Conservation (phyloP, 2,797 vertebrate genomes). For the Cryptoprocta ferox region DNA sequence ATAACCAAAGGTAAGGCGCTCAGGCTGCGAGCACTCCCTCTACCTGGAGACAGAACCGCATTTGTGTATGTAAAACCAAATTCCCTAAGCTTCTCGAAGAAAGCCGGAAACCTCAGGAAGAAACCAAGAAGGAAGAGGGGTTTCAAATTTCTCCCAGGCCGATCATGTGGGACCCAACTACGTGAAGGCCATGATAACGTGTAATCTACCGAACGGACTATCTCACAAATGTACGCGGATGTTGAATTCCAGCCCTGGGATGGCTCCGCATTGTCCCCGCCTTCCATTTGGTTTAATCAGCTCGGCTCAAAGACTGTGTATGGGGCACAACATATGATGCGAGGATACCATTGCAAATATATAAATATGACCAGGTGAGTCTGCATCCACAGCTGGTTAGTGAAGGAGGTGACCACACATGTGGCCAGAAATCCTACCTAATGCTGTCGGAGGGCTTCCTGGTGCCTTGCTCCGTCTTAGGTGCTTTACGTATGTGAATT, state of each 20-base stretch:
- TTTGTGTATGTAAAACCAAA: not conserved
- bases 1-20: not conserved
- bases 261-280: not conserved
- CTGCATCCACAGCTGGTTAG: not conserved
- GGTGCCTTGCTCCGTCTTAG: not conserved
- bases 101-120: conserved; percentile 44
- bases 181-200: not conserved
- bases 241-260: not conserved
- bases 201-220: not conserved
- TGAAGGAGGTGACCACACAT: not conserved
- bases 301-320: not conserved
- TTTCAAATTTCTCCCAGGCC: not conserved
- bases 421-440: not conserved
- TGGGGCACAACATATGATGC: not conserved
- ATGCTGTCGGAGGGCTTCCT: not conserved
- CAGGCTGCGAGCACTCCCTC: not conserved
- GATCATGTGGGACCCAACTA: not conserved
- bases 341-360: not conserved
- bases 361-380: not conserved
- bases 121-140: not conserved
- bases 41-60: not conserved
- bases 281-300: not conserved
- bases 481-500: not conserved
- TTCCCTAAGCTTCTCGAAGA: not conserved
- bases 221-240: not conserved